phyloP scores from a whole-genome alignment of 2,888 invertebrate species.

The Athrips mouffetella region DNA sequence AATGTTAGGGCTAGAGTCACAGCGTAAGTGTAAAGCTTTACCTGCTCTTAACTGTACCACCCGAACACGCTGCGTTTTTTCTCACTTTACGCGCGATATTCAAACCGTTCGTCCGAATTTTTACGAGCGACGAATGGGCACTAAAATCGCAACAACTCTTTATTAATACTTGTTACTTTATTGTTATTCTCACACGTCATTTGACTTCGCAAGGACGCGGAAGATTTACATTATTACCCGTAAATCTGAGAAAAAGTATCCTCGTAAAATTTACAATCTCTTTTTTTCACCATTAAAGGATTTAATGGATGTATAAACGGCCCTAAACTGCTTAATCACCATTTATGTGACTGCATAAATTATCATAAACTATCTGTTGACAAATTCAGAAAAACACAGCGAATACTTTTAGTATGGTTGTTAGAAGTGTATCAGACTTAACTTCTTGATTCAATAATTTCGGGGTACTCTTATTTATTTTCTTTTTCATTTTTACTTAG shows the following conservation, averaged over 20 bases:
- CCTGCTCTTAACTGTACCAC: no score
- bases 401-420: no score
- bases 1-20: no score
- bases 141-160: constrained; percentile 22
- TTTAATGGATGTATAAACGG: constrained; percentile 6
- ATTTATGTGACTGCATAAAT: not conserved
- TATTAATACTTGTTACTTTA: constrained; percentile 25
- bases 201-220: not conserved
- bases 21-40: no score
- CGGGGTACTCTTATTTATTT: not conserved
- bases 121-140: constrained; percentile 25
- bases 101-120: constrained; percentile 16
- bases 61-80: not conserved
- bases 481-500: not conserved
- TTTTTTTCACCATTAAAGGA: constrained; percentile 5
- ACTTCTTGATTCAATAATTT: no score
- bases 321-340: not conserved
- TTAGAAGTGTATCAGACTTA: no score
- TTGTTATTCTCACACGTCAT: constrained; percentile 18
- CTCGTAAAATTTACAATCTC: not conserved
- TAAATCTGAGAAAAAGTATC: constrained; percentile 8
- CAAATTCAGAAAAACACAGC: no score
- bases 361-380: not conserved
- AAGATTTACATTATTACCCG: not conserved
- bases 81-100: not conserved